phyloP scores from a whole-genome alignment of 2,113 vertebrate species.

The Phrynosoma platyrhinos region DNA sequence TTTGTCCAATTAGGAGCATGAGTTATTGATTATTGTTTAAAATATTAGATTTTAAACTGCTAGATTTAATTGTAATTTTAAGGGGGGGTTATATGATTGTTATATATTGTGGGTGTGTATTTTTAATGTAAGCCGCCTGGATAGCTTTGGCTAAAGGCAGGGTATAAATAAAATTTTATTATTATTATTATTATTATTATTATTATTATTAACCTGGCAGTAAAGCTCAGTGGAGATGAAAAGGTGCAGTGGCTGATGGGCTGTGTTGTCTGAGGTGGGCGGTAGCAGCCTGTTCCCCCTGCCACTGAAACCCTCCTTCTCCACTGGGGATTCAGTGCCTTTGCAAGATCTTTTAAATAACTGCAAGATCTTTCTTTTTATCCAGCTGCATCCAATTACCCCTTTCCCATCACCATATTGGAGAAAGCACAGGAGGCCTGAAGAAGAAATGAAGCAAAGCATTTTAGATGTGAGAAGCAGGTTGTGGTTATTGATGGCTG shows the following conservation, averaged over 20 bases:
- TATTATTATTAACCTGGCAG: neutral
- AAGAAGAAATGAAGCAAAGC: neutral
- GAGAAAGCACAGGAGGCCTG: neutral
- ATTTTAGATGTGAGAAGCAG: neutral
- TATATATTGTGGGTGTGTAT: too few species aligned
- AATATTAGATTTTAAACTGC: too few species aligned
- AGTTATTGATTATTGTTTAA: too few species aligned
- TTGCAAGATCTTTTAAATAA: neutral
- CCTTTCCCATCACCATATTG: neutral
- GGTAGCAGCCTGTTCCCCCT: neutral
- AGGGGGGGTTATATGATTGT: too few species aligned
- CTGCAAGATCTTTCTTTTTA: neutral
- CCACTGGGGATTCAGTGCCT: neutral
- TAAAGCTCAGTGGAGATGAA: conserved; percentile 21
- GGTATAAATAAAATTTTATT: too few species aligned
- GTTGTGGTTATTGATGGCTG: neutral
- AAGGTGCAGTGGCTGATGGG: neutral
- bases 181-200: too few species aligned
- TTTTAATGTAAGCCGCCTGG: too few species aligned
- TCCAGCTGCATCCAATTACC: too few species aligned
- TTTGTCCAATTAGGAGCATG: too few species aligned
- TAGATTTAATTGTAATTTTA: too few species aligned
- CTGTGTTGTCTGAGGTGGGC: neutral
- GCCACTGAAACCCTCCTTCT: neutral
- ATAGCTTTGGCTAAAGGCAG: too few species aligned